phyloP scores from a whole-genome alignment of 2,888 invertebrate species.

The Spilarctia lutea region DNA sequence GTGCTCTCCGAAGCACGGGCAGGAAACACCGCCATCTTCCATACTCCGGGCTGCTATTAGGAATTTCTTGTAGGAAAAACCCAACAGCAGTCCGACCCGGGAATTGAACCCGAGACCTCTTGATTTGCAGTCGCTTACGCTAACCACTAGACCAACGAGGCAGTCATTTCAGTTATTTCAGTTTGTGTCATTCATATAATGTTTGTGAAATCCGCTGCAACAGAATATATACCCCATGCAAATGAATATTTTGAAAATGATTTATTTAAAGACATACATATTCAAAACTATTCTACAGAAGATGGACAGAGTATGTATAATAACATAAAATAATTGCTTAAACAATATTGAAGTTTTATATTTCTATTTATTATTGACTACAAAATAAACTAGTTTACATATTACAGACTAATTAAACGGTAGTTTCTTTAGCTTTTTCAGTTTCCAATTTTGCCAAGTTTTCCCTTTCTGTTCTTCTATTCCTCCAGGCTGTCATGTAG shows the following conservation, averaged over 20 bases:
- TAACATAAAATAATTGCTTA: neutral
- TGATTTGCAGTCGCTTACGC: too few relatives aligned
- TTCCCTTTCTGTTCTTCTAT: conserved; percentile 77
- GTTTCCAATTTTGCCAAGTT: conserved; percentile 65
- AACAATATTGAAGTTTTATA: neutral
- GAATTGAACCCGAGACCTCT: too few relatives aligned
- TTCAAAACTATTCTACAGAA: neutral
- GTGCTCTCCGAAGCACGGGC: too few relatives aligned
- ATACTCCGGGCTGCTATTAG: too few relatives aligned
- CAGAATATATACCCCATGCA: too few relatives aligned
- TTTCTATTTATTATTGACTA: conserved; percentile 23
- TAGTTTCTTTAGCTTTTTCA: conserved; percentile 57
- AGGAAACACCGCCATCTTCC: too few relatives aligned
- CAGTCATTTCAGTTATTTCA: too few relatives aligned
- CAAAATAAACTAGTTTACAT: conserved; percentile 15
- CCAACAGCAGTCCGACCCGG: too few relatives aligned
- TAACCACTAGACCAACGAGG: too few relatives aligned
- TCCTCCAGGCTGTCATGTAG: conserved; percentile 93
- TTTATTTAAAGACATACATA: neutral
- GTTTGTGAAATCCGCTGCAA: too few relatives aligned
- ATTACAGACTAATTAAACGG: conserved; percentile 44
- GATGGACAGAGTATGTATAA: neutral
- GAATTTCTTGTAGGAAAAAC: too few relatives aligned
- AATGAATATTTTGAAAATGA: neutral
- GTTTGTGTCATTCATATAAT: too few relatives aligned